A percentile compares a stretch with the other conserved stretches of the same genome.
Evolutionary conservation across 2,113 vertebrate genomes (phyloP).

Genomic region (Myotis lucifugus): DNA sequence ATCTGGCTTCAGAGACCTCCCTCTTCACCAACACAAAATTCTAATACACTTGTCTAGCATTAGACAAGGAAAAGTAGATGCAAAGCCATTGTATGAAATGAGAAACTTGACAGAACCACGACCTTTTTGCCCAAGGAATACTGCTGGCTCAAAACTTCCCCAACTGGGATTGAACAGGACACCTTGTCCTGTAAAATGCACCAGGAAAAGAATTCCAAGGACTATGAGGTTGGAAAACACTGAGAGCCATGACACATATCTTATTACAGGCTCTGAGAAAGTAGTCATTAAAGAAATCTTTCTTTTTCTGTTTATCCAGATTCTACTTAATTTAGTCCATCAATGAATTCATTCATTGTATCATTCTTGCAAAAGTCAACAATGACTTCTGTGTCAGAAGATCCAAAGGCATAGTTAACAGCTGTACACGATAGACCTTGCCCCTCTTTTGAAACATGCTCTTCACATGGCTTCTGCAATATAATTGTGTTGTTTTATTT

Average conservation of each 20-base stretch:
- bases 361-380: background rate
- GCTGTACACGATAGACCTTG: background rate
- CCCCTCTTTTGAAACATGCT: background rate
- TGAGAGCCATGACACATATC: background rate
- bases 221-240: background rate
- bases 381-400: background rate
- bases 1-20: background rate
- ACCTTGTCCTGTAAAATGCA: background rate
- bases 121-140: background rate
- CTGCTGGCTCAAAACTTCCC: background rate
- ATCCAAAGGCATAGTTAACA: background rate
- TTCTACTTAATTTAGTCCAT: conserved; percentile 4
- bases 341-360: background rate
- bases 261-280: background rate
- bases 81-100: background rate
- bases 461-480: background rate
- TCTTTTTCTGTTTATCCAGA: background rate
- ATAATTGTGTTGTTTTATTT: background rate
- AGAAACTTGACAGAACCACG: background rate
- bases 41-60: background rate
- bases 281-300: background rate
- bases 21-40: background rate
- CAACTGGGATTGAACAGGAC: background rate
- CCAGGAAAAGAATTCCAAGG: background rate
- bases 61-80: background rate